phyloP scores from a whole-genome alignment of 2,888 invertebrate genomes.

The Miltochrista miniata region DNA sequence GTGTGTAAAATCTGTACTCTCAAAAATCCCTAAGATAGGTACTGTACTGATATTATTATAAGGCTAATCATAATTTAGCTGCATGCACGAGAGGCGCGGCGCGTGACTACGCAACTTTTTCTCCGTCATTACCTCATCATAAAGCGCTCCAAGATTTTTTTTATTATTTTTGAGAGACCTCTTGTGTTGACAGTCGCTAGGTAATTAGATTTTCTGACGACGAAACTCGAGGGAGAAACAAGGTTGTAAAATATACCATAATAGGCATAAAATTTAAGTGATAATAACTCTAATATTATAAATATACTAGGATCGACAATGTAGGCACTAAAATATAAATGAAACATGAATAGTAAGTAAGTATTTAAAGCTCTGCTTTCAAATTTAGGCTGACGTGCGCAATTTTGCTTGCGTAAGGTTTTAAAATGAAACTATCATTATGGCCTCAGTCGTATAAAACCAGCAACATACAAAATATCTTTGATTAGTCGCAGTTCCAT shows the following conservation, averaged over 20 bases:
- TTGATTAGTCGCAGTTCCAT: too few relatives aligned
- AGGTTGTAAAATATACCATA: not conserved
- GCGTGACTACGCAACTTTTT: conserved; percentile 49
- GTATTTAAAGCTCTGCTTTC: too few relatives aligned
- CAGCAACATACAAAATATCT: too few relatives aligned
- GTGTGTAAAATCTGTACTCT: too few relatives aligned
- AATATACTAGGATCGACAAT: too few relatives aligned
- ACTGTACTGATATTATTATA: conserved; percentile 44
- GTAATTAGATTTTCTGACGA: conserved; percentile 10
- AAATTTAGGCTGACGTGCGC: too few relatives aligned
- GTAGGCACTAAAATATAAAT: too few relatives aligned
- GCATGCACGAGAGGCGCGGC: conserved; percentile 38
- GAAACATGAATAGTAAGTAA: too few relatives aligned
- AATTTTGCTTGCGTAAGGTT: too few relatives aligned
- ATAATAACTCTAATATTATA: not conserved
- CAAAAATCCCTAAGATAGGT: too few relatives aligned
- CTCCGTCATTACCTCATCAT: conserved; percentile 24
- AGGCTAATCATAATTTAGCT: conserved; percentile 49
- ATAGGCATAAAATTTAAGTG: not conserved
- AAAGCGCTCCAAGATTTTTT: conserved; percentile 17
- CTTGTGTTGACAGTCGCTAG: conserved; percentile 10
- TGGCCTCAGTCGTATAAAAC: too few relatives aligned
- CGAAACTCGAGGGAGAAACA: conserved; percentile 2
- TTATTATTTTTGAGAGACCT: conserved; percentile 20
- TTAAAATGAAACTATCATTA: too few relatives aligned